phyloP scores from a whole-genome alignment of 2,113 vertebrate genomes.

The Piaya cayana region DNA sequence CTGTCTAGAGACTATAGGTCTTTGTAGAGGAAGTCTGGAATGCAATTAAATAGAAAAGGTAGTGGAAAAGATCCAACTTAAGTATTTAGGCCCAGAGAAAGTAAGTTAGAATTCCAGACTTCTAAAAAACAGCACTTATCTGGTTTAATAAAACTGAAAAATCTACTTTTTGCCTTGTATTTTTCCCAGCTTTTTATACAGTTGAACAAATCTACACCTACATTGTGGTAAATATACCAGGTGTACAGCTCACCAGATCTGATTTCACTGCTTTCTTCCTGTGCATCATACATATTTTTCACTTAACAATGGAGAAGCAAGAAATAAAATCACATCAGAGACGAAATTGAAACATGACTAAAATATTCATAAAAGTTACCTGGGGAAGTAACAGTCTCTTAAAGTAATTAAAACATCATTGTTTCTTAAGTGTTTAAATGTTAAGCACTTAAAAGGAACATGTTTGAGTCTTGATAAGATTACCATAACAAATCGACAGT shows the following conservation, averaged over 20 bases:
- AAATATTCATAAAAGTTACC: background rate
- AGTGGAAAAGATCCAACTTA: background rate
- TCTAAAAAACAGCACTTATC: background rate
- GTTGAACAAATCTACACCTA: background rate
- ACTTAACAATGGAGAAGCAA: background rate
- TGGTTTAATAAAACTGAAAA: background rate
- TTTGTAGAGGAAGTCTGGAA: background rate
- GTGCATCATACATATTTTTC: background rate
- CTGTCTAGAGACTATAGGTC: background rate
- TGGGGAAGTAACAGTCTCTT: background rate
- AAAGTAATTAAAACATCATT: background rate
- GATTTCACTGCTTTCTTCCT: background rate
- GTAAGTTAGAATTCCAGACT: background rate
- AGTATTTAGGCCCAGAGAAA: background rate
- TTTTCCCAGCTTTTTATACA: background rate
- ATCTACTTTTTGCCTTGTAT: background rate
- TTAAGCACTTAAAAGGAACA: background rate
- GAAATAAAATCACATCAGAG: background rate
- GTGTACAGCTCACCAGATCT: background rate
- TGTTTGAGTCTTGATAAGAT: background rate
- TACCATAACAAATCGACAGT: background rate
- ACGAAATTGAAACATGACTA: background rate
- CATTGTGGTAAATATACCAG: background rate
- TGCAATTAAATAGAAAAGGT: background rate
- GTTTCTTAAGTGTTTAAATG: background rate